A percentile compares a stretch with the other conserved stretches of the same genome.
Conservation (phyloP, 2,888 invertebrate species). For the Volucella inanis region DNA sequence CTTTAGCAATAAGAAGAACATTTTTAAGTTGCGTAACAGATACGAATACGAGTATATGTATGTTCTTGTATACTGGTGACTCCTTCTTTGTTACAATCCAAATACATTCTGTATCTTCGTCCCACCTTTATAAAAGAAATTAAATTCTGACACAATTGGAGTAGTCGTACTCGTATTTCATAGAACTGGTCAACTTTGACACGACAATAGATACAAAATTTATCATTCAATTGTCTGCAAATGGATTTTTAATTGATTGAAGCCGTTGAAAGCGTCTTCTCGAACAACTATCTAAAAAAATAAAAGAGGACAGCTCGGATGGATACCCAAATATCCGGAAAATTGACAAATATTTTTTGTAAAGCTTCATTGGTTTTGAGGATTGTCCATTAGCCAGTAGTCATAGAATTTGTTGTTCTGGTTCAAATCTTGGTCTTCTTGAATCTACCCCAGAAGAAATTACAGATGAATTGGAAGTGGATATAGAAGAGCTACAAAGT, state of each 20-base stretch:
- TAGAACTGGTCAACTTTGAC: constrained; percentile 20
- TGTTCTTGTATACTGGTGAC: too few relatives aligned
- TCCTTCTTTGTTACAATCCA: too few relatives aligned
- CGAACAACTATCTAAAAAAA: constrained; percentile 53
- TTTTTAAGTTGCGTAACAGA: too few relatives aligned
- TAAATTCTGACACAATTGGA: too few relatives aligned
- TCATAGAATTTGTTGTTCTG: not conserved
- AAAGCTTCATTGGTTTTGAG: constrained; percentile 67
- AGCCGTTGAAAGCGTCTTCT: constrained; percentile 40
- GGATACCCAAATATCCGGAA: constrained; percentile 64
- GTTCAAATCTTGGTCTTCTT: constrained; percentile 19
- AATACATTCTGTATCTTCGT: too few relatives aligned
- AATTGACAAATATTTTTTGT: constrained; percentile 61
- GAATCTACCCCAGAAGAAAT: constrained; percentile 17
- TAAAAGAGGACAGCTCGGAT: constrained; percentile 54
- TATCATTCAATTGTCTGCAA: constrained; percentile 40
- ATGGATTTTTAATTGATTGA: constrained; percentile 55
- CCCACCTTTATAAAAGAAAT: too few relatives aligned
- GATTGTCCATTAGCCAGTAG: constrained; percentile 21
- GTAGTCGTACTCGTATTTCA: too few relatives aligned
- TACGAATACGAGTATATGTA: too few relatives aligned
- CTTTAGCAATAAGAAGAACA: too few relatives aligned
- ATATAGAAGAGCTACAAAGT: constrained; percentile 13
- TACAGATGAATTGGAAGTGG: constrained; percentile 51
- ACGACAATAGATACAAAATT: constrained; percentile 52